phyloP scores from a whole-genome alignment of 2,113 vertebrate genomes.

The Strigops habroptila region DNA sequence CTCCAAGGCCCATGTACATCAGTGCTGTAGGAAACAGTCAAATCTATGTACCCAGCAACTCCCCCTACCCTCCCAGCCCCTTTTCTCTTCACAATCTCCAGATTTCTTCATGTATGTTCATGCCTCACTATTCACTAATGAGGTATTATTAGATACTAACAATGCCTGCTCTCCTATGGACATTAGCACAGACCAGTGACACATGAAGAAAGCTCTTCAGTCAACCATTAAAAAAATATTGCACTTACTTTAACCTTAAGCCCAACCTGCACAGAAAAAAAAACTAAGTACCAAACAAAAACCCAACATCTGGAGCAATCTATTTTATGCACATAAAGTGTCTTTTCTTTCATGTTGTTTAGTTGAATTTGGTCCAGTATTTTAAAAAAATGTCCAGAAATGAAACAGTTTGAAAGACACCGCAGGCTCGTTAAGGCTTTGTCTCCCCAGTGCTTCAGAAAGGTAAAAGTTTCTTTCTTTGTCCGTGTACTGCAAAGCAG shows the following conservation, averaged over 20 bases:
- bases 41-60: neutral
- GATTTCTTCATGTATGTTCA: conserved; percentile 37
- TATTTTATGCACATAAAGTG: conserved; percentile 17
- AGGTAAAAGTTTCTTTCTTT: conserved; percentile 43
- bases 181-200: conserved; percentile 26
- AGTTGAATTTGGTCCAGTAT: conserved; percentile 69
- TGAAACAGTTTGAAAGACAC: conserved; percentile 77
- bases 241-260: conserved; percentile 69
- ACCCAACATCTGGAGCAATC: neutral
- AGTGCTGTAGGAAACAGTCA: neutral
- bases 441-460: conserved; percentile 74
- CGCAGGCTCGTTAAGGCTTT: conserved; percentile 85
- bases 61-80: neutral
- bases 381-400: conserved; percentile 69
- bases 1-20: neutral
- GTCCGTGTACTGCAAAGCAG: conserved; percentile 58
- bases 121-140: conserved; percentile 55
- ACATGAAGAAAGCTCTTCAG: conserved; percentile 59
- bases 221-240: conserved; percentile 68
- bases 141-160: conserved; percentile 67
- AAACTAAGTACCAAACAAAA: neutral
- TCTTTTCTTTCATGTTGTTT: conserved; percentile 49
- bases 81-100: neutral
- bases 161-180: conserved; percentile 54
- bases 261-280: conserved; percentile 53